Evolutionary conservation across 2,888 invertebrate genomes (phyloP).

Genomic region (Timema podura): DNA sequence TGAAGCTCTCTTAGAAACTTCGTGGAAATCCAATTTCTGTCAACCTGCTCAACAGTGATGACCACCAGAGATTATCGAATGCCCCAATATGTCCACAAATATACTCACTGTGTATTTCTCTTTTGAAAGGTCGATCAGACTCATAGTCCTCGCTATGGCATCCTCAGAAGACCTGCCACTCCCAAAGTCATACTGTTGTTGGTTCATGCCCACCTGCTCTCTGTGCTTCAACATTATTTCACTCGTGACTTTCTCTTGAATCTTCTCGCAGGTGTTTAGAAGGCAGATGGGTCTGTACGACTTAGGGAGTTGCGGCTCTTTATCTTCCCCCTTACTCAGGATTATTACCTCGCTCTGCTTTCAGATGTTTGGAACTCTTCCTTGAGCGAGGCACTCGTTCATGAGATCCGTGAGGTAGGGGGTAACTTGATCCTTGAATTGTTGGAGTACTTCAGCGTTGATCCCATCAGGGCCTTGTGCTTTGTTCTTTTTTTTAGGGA

Average conservation of each 20-base stretch:
- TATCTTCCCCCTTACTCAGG: too few relatives aligned
- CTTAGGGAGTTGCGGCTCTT: too few relatives aligned
- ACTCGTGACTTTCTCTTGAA: background rate
- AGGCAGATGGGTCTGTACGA: too few relatives aligned
- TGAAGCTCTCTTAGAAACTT: background rate
- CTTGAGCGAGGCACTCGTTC: too few relatives aligned
- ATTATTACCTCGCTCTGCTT: too few relatives aligned
- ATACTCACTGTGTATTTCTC: background rate
- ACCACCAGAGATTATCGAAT: constrained; percentile 5
- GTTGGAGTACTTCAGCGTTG: background rate
- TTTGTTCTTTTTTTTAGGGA: background rate
- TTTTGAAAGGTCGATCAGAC: too few relatives aligned
- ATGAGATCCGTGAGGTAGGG: background rate
- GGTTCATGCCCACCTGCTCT: too few relatives aligned
- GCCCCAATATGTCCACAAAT: background rate
- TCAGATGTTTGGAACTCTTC: too few relatives aligned
- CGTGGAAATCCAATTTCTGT: background rate
- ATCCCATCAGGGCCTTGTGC: background rate
- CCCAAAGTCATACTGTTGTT: too few relatives aligned
- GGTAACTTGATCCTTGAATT: background rate
- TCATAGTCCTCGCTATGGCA: too few relatives aligned
- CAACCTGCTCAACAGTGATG: background rate
- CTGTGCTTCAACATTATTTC: background rate
- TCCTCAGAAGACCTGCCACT: too few relatives aligned
- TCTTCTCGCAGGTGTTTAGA: too few relatives aligned